phyloP scores from a whole-genome alignment of 2,888 invertebrate species.

The Cotesia congregata region DNA sequence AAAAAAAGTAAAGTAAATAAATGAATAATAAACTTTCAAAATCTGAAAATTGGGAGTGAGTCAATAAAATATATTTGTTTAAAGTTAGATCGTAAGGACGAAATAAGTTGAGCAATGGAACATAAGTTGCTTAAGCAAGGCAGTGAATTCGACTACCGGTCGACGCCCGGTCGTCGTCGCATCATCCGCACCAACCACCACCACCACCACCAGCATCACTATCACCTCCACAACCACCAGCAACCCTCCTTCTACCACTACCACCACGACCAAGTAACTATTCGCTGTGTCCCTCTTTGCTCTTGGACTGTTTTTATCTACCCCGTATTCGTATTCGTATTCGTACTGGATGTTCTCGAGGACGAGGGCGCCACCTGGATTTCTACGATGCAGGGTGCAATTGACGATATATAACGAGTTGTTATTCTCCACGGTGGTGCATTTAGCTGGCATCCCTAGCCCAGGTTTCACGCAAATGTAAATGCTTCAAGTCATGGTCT shows the following conservation, averaged over 20 bases:
- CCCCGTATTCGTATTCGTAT: slow-evolving; percentile 23
- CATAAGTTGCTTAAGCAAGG: slow-evolving; percentile 57
- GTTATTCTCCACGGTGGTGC: slow-evolving; percentile 23
- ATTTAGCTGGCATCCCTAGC: slow-evolving; percentile 14
- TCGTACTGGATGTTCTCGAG: slow-evolving; percentile 29
- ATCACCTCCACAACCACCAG: slow-evolving; percentile 45
- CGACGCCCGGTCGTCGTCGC: slow-evolving; percentile 65
- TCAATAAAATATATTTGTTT: not conserved
- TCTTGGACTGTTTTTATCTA: slow-evolving; percentile 33
- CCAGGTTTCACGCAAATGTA: not conserved
- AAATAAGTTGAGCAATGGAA: slow-evolving; percentile 37
- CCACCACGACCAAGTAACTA: slow-evolving; percentile 29
- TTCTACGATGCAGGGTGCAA: slow-evolving; percentile 33
- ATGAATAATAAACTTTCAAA: not conserved
- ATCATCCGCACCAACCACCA: slow-evolving; percentile 51
- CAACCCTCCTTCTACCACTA: slow-evolving; percentile 43
- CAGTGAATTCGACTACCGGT: slow-evolving; percentile 65
- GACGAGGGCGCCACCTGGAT: slow-evolving; percentile 49
- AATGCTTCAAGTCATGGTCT: slow-evolving; percentile 23
- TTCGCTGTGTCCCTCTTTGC: slow-evolving; percentile 35
- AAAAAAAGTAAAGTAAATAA: not conserved
- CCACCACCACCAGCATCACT: slow-evolving; percentile 47
- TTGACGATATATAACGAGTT: slow-evolving; percentile 33
- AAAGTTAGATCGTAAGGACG: not conserved
- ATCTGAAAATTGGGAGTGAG: not conserved